Evolutionary conservation across 2,888 invertebrate genomes (phyloP), one percentile per base, ranked within the genome.

Genomic region (Ophioninae sp.): DNA sequence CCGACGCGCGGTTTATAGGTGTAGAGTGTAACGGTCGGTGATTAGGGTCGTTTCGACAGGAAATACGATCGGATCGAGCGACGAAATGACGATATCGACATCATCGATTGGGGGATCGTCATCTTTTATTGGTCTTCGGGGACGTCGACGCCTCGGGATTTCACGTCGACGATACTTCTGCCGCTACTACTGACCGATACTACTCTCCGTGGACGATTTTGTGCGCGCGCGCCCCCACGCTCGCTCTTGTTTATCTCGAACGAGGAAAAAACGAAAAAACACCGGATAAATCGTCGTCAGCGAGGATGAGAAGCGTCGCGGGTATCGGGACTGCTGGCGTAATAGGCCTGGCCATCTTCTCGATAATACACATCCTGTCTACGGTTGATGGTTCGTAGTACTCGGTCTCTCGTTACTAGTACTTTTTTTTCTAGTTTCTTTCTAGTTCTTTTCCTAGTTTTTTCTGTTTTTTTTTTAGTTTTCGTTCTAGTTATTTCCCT

Each of bases 301-400:
- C 79, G 86, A 90, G 86, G 87, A 89, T 89, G 90, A 89, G 85
- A 86, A 85, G 56, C 72, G 51, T 63, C 65, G 85, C 81, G 86
- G 87, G 85, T 83, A 81, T 88, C 84, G 88, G 90, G 79, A 88
- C 85, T 44, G 88, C 88, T 88, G 88, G 89, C 80, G 85, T 90
- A 72, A 84, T 90, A 85, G 90, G 88, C 86, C 85, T 91, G 80
- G 88, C 88, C 87, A 85, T 90, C 83, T 88, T 91, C 87, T 88
- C 86, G 85, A 86, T 91, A 83, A 86, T 91, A 81, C 87, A 89
- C 84, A 87, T 89, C 74, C 88, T 88, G 83, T 87, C 81, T 68
- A 85, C 89, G 79, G 90, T 89, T 59, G 86, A 91, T 83, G 91
- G 91, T 91, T 86, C 77, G 89, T 87, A 39, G 10, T n/a, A 23